Base-by-base conservation (phyloP, 1,140 invertebrate species). In the Holotrichia oblita region DNA sequence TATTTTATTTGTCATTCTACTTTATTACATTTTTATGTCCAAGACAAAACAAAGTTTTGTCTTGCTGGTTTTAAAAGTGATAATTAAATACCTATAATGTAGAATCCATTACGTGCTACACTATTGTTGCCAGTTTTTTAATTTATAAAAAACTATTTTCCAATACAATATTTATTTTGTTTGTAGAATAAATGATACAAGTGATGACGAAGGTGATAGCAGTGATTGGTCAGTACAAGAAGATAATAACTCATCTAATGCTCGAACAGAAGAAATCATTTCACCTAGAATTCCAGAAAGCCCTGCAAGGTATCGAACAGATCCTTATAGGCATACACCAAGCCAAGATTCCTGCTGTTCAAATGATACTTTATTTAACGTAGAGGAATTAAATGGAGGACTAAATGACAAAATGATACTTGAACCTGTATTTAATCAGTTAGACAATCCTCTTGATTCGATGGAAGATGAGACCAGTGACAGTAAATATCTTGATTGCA, bases 341-440 rank as follows among this genome's bases (percentile, higher is more conserved):
- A 91, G 89, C 80, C 90, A 90, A 79, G 89, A 90, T 82, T 91
- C 89, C 6, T 91, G 89, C 87, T 90, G 90, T 84, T 91, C 90
- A 40, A 90, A 90, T 81, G 90, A 91, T 81, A 91, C 90, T 2
- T 84, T 91, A 3, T 91, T 90, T 82, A 90, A 91, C 81, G 87
- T 90, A 4, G 90, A 91, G 81, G 90, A 91, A 80, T 80, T 87
- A 34, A 74, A 74, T 41, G 40, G 61, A 69, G 61, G 61, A 27
- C 22, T 69, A 69, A 69, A 69, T 9, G 61, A 69, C 22, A 69
- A 69, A 27, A 64, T 64, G 22, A 10, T 34, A 81, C 79, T 12
- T 79, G 61, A 74, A 80, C 74, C 40, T 40, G 24, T 41, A 72
- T 20, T 77, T 40, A 78, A 73, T 44, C 22, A 34, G 42, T 22